Evolutionary conservation across 2,797 vertebrate genomes (phyloP).

Genomic region (Hylomyscus alleni): DNA sequence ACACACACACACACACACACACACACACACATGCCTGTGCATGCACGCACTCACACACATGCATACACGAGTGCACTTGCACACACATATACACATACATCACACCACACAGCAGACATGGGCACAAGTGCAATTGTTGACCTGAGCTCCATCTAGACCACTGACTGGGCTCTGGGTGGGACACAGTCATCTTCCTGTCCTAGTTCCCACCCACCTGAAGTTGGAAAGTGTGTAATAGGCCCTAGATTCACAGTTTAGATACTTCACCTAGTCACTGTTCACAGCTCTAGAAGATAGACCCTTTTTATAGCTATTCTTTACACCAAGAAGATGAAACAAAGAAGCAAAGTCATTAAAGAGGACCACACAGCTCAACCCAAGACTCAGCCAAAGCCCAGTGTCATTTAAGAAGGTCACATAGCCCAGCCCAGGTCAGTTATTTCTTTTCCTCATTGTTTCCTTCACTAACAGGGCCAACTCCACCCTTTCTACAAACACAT

Average conservation of each 20-base stretch:
- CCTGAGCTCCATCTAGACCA: neutral
- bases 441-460: neutral
- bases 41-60: neutral
- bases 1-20: neutral
- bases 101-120: neutral
- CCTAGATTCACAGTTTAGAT: neutral
- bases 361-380: neutral
- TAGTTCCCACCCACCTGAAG: neutral
- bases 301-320: neutral
- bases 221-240: neutral
- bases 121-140: neutral
- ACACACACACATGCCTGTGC: neutral
- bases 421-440: neutral
- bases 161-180: neutral
- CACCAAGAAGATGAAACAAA: neutral
- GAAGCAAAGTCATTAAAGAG: neutral
- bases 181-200: neutral
- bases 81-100: neutral
- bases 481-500: neutral
- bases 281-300: neutral
- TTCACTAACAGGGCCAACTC: neutral
- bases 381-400: neutral
- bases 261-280: neutral
- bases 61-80: too few species aligned
- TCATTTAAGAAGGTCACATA: neutral